Conservation (phyloP, 92 coral and sea anemone species). For the Porites divaricata region DNA sequence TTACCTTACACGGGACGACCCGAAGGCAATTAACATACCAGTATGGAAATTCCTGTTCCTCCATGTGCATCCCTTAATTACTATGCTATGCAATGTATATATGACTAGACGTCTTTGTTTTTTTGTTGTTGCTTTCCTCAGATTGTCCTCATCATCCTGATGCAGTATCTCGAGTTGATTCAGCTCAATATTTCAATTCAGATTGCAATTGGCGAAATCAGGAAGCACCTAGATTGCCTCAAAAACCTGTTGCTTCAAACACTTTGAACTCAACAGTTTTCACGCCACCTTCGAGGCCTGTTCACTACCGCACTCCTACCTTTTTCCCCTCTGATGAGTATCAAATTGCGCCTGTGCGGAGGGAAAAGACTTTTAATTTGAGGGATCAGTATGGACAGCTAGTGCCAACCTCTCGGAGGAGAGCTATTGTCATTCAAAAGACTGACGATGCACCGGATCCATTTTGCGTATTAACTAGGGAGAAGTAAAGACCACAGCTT, state of each 20-base stretch:
- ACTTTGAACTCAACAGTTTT: constrained; percentile 12
- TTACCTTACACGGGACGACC: too few relatives aligned
- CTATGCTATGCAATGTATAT: too few relatives aligned
- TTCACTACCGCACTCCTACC: neutral
- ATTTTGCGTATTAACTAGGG: constrained; percentile 21
- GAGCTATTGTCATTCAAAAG: constrained; percentile 32
- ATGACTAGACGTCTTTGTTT: neutral
- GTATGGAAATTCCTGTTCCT: too few relatives aligned
- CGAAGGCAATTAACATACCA: too few relatives aligned
- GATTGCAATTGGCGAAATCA: neutral
- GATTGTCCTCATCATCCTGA: constrained; percentile 15
- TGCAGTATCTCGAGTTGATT: neutral
- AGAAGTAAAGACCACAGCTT: neutral
- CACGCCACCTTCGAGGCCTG: constrained; percentile 7
- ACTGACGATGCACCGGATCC: constrained; percentile 38
- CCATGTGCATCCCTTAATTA: too few relatives aligned
- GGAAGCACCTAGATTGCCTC: neutral
- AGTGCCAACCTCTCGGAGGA: constrained; percentile 11
- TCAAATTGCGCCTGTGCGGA: constrained; percentile 6
- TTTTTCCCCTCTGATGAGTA: constrained; percentile 5
- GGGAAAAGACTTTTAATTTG: neutral
- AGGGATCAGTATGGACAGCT: constrained; percentile 4
- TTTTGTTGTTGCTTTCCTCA: neutral
- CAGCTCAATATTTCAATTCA: neutral
- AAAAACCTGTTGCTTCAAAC: neutral